phyloP scores from a whole-genome alignment of 2,113 vertebrate genomes.

The Emydura subglobosa region DNA sequence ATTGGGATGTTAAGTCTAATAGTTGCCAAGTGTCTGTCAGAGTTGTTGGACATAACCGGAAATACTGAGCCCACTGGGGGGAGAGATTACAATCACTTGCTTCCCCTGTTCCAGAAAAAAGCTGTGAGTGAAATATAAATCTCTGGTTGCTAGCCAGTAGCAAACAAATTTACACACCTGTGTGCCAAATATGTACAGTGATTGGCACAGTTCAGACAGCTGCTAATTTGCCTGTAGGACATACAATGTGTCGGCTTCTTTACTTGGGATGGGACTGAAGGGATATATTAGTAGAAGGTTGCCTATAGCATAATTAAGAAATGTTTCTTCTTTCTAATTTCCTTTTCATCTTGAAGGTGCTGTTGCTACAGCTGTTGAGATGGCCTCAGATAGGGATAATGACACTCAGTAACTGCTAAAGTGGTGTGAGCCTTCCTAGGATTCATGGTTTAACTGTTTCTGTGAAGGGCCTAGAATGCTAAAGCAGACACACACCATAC shows the following conservation, averaged over 20 bases:
- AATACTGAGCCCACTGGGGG: background rate
- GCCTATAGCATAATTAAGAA: conserved; percentile 19
- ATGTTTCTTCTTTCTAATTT: background rate
- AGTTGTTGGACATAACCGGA: background rate
- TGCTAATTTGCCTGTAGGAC: conserved; percentile 10
- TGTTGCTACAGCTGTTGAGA: background rate
- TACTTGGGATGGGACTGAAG: conserved; percentile 14
- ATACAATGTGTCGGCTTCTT: background rate
- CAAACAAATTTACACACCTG: background rate
- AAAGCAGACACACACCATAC: background rate
- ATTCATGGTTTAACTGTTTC: background rate
- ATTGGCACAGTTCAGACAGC: background rate
- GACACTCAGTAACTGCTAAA: background rate
- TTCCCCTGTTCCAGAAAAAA: background rate
- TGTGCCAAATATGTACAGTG: background rate
- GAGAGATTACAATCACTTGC: background rate
- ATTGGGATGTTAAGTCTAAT: background rate
- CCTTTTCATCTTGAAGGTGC: background rate
- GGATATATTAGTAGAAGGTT: background rate
- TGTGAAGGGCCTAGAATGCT: background rate
- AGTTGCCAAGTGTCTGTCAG: background rate
- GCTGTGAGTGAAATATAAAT: background rate
- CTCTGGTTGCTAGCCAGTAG: background rate
- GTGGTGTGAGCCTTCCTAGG: background rate
- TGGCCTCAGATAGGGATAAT: background rate